Base-by-base conservation (phyloP, 2,797 vertebrate genomes). In the Yasuhikotakia modesta region DNA sequence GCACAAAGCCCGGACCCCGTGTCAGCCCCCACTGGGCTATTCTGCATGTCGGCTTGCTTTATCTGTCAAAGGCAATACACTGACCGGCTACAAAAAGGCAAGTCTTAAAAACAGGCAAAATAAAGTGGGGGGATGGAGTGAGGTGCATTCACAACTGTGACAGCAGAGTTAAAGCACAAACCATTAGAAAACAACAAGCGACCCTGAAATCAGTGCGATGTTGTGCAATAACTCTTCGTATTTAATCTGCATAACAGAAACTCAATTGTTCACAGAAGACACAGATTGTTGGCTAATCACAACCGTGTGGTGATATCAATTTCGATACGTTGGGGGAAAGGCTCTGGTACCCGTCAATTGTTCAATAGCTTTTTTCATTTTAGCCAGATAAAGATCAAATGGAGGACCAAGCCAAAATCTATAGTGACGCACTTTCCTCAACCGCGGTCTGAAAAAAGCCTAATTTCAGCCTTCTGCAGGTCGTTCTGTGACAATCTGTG, bases 11-110 rank as follows among this genome's bases (percentile, higher is more conserved):
- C 85, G 89, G 90, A 85, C 84, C 82, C 85, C 85, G 73, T 89
- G 80, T 87, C 79, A 80, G 76, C 88, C 89, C 90, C 82, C 86
- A 91, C 84, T 85, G 87, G 86, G 88, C 86, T 84, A 90, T 89
- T 87, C 81, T 39, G 81, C 57, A 3, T 84, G 87, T 87, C 76
- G 79, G 83, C 75, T 87, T 79, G 84, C 77, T 90, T 90, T 89
- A 80, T 86, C 88, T 83, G 83, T 89, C 89, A 92, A 89, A 81
- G 80, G 87, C 86, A 83, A 87, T 78, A 82, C 64, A 76, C 87
- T 89, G 90, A 90, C 88, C 88, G 82, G 85, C 80, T 89, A 92
- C 87, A 92, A 92, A 92, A 92, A 90, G 85, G 88, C 90, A 89
- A 88, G 86, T 86, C 86, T 91, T 90, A 84, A 86, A 88, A 91